Evolutionary conservation across 2,797 vertebrate species (phyloP), one percentile per base, ranked within the genome.

Genomic region (Bufotes viridis): DNA sequence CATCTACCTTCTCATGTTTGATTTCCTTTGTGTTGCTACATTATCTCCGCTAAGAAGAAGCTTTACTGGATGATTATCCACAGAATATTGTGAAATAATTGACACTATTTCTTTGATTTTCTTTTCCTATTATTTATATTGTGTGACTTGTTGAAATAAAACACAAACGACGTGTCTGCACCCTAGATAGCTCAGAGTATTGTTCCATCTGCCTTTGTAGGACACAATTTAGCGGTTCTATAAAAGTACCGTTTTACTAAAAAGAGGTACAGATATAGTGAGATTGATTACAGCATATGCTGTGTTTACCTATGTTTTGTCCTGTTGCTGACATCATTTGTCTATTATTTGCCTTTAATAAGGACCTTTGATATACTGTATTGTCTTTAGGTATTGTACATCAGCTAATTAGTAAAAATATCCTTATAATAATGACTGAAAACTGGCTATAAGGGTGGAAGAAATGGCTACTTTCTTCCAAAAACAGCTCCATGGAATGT

Each of bases 1-100:
- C 17, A 34, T 70, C 58, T 60, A 81, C 78, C 78, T 81, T 61
- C 57, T 42, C 3, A 29, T 34, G 78, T 81, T 81, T 81, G 24
- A 34, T 60, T 81, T 61, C 5, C 9, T 81, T 78, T 61, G 4
- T 63, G 20, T 29, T 63, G 17, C 58, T 53, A 17, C 26, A 80
- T 80, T 80, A 58, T 80, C 57, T 81, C 18, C 26, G 14, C 20
- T 6, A 78, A 7, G 42, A n/a, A 11, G n/a, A 24, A n/a, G 75
- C 51, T 78, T 78, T 24, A 7, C 51, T 55, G 22, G 22, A 53
- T 24, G 12, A 78, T 55, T 78, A 78, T 26, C 75, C 51, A 24
- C 14, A 24, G 11, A 55, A 55, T 78, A 78, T 53, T 78, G 51
- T 55, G 51, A 78, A 78, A 78, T 55, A 53, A 78, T 49, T 74